A percentile compares a stretch with the other conserved stretches of the same genome.
Evolutionary conservation across 2,797 vertebrate species (phyloP).

Genomic region (Rhinogobio ventralis): DNA sequence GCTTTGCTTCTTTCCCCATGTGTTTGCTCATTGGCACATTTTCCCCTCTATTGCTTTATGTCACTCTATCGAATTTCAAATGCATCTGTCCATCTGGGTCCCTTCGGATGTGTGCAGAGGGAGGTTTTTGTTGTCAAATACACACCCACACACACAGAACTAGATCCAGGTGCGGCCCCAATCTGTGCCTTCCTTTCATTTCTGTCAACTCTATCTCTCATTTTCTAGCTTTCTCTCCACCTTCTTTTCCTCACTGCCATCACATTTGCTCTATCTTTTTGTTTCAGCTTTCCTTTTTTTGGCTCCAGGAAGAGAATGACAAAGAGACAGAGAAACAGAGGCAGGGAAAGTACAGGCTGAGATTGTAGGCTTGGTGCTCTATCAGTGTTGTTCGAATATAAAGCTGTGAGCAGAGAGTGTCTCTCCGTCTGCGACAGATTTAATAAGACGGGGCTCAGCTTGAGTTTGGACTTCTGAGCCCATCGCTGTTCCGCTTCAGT

Average conservation of each 20-base stretch:
- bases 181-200: slow-evolving; percentile 28
- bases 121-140: slow-evolving; percentile 59
- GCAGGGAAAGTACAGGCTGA: neutral
- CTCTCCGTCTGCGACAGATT: slow-evolving; percentile 4
- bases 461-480: slow-evolving; percentile 18
- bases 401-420: slow-evolving; percentile 27
- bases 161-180: slow-evolving; percentile 49
- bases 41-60: slow-evolving; percentile 47
- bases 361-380: slow-evolving; percentile 23
- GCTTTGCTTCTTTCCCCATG: slow-evolving; percentile 5
- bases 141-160: slow-evolving; percentile 49
- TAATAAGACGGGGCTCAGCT: neutral
- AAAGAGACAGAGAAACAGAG: slow-evolving; percentile 19
- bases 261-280: slow-evolving; percentile 42
- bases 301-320: neutral
- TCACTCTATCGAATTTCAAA: slow-evolving; percentile 46
- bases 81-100: slow-evolving; percentile 55
- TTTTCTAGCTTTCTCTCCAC: slow-evolving; percentile 36
- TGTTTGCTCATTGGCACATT: slow-evolving; percentile 19
- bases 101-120: slow-evolving; percentile 18
- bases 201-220: slow-evolving; percentile 30
- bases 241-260: slow-evolving; percentile 46
- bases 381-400: slow-evolving; percentile 10
- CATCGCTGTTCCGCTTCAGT: slow-evolving; percentile 24
- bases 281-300: slow-evolving; percentile 39